A percentile compares a stretch with the other conserved stretches of the same genome.
Evolutionary conservation across 1,140 invertebrate species (phyloP).

Genomic region (Trichonephila inaurata): DNA sequence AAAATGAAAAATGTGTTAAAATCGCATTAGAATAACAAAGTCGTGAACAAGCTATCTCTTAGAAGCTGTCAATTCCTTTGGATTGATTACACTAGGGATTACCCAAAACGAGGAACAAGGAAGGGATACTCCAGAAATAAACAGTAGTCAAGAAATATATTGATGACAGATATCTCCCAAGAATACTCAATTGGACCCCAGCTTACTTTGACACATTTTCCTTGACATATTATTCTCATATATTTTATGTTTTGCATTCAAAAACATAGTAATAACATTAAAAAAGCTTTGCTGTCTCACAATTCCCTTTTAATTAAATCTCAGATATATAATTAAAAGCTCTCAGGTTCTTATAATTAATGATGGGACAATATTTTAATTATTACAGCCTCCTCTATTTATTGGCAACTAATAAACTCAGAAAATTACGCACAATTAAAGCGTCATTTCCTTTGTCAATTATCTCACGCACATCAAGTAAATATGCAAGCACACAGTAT

Average conservation of each 20-base stretch:
- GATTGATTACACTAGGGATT: background rate
- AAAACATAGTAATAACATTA: background rate
- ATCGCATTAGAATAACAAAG: background rate
- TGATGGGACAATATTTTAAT: background rate
- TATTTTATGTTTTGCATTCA: background rate
- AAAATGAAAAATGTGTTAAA: background rate
- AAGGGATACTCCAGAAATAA: background rate
- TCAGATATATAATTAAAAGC: background rate
- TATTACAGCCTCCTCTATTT: background rate
- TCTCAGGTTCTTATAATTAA: background rate
- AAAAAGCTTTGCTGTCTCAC: background rate
- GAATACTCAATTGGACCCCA: background rate
- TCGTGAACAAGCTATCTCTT: background rate
- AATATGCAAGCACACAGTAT: conserved; percentile 32
- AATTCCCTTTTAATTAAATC: background rate
- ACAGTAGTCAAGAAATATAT: background rate
- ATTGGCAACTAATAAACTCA: conserved; percentile 2
- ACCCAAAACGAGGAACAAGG: background rate
- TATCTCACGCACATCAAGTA: background rate
- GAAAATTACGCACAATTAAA: conserved; percentile 41
- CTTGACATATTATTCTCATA: background rate
- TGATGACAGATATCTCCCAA: background rate
- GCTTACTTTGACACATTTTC: background rate
- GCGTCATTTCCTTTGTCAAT: background rate
- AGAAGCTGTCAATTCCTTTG: background rate